Evolutionary conservation across 23 tunicate species (phyloP), one percentile per base, ranked within the genome.

Genomic region (Corella eumyota): DNA sequence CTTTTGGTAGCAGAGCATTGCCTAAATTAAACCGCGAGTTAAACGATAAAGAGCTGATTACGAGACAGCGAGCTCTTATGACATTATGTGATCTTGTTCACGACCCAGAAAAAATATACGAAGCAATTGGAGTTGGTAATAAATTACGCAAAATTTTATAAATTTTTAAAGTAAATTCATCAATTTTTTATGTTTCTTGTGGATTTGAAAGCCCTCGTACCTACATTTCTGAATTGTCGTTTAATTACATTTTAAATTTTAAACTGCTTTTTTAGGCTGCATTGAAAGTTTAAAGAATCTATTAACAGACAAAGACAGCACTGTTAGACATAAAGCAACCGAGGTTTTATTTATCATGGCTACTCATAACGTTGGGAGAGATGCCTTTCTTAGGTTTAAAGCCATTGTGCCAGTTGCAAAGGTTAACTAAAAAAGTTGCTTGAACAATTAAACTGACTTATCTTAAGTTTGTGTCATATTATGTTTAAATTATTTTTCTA

Each of bases 101-200:
- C 38, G 71, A 66, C 46, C 95, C 95, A 28, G 85, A 86, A 71
- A 77, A 77, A 66, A 75, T 77, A 17, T 71, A 86, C 52, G 75
- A 77, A 71, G 76, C 85, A 19, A 71, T 86, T 15, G 46, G 51
- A 28, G 72, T 69, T 5, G 95, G 95, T 86, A 5, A 45, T 0
- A 0, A 19, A 64, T 64, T 50, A 22, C 1, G 9, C 23, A 30
- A 64, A 1, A 0, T 0, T 64, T 24, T 27, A 22, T 28, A 1
- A 66, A 25, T 24, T 34, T 22, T 28, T 17, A 30, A 22, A 26
- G 17, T 60, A 0, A n/a, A n/a, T n/a, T 54, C 17, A 25, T 54
- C 13, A 0, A 54, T 54, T n/a, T 22, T 54, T 54, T 21, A 54
- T n/a, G n/a, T n/a, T n/a, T n/a, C n/a, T n/a, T n/a, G n/a, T n/a